Evolutionary conservation across 2,113 vertebrate species (phyloP), one percentile per base, ranked within the genome.

Genomic region (Podarcis raffonei): DNA sequence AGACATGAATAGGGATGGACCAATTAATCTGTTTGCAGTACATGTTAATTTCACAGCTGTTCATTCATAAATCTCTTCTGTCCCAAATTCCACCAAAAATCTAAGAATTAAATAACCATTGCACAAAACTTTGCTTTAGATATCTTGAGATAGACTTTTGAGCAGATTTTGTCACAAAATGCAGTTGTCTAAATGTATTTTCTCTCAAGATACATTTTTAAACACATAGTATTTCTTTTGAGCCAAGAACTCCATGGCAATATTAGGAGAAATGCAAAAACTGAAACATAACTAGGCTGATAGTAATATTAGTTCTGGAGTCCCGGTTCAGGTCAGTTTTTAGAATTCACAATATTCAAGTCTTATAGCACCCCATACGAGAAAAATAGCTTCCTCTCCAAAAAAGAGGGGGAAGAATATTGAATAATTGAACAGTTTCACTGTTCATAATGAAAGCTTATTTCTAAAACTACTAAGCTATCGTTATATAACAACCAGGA

Each of bases 391-490:
- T 88, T 84, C 4, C 57, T 90, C 69, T 39, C 75, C 25, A 80
- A 68, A 82, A 77, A 27, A 22, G 42, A 42, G 59, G 2, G 18
- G 15, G 35, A 37, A 77, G 66, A 69, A 83, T 74, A 18, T 20
- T 90, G 81, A 90, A 79, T 92, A 94, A 94, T 65, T 90, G 23
- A 93, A 78, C 12, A 93, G 69, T 81, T 94, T 91, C 80, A 84
- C 4, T 90, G 85, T 69, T 9, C 59, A 42, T 74, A 94, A 94
- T 90, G 79, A 83, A 94, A 90, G 57, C 12, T 62, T 68, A 92
- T 94, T 94, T 92, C 30, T 57, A 90, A 95, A 93, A 90, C 39
- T 87, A 89, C 74, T 87, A 81, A 85, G 78, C 74, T 94, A 93
- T 89, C 94, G 85, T 94, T 95, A 83, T 86, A 35, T 92, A 95